Base-by-base conservation (phyloP, 2,113 vertebrate genomes). In the Thryonomys swinderianus region DNA sequence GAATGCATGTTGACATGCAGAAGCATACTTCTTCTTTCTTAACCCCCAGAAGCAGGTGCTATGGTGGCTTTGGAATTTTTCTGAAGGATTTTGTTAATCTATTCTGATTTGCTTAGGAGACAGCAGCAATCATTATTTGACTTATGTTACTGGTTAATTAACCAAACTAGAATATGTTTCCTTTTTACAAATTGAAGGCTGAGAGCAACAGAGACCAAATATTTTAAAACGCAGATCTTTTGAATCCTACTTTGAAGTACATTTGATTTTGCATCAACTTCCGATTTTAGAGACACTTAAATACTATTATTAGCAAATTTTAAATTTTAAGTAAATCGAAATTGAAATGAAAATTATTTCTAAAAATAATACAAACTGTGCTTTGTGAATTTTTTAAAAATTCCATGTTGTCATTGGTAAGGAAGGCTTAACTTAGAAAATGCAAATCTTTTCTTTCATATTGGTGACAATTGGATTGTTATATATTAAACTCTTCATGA, bases 81-180 rank as follows among this genome's bases (percentile, higher is more conserved):
- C 53, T 59, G 80, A 95, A 83, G 79, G 71, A 18, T 80, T 94
- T 83, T 90, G 67, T 92, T 85, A 34, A 74, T 92, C 85, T 95
- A 12, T 80, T 97, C 85, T 96, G 93, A 80, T 95, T 90, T 88
- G 81, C 86, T 95, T 96, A 95, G 94, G 55, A 97, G 85, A 82
- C 88, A 90, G 64, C 85, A n/a, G 18, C 16, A 20, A 93, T 95
- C 82, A 66, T 94, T 93, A 90, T 93, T 95, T 96, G 95, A 95
- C 92, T 97, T 96, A 86, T 30, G 76, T 93, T 96, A 80, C 57
- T 94, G 85, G 87, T 95, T 95, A 95, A 91, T 96, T 95, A 96
- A 92, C 95, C 88, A 92, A 74, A 95, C 37, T 78, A 93, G 92
- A 97, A 90, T 78, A 88, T 90, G 57, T 88, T 96, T 88, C 55